phyloP scores from a whole-genome alignment of 1,140 invertebrate genomes.

The Dreissena rostriformis region DNA sequence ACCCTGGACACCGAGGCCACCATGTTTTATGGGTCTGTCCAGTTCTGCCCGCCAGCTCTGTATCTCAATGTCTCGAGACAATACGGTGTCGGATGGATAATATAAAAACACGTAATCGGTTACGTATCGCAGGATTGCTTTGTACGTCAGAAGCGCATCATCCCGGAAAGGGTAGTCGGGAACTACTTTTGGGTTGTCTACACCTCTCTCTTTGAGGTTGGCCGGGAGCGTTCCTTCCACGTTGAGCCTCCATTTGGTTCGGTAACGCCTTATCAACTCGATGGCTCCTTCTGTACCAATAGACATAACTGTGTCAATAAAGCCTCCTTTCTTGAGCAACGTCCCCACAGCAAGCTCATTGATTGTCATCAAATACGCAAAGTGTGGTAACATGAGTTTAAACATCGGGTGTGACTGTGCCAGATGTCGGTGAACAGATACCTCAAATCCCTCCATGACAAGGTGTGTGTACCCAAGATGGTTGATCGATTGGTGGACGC shows the following conservation, averaged over 20 bases:
- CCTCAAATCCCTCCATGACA: conserved; percentile 80
- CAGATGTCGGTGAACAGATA: conserved; percentile 79
- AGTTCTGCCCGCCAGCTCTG: background rate
- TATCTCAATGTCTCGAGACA: background rate
- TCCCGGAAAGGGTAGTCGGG: conserved; percentile 81
- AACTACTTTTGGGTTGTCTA: conserved; percentile 71
- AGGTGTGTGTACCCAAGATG: conserved; percentile 81
- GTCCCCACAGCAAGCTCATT: conserved; percentile 7
- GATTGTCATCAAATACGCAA: conserved; percentile 80
- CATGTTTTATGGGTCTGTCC: background rate
- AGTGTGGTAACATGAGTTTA: conserved; percentile 81
- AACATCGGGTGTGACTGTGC: conserved; percentile 81
- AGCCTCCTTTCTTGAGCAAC: background rate
- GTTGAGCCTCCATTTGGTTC: conserved; percentile 35
- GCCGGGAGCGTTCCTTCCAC: conserved; percentile 51
- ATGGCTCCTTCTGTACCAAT: background rate
- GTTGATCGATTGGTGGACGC: conserved; percentile 78
- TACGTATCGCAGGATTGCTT: conserved; percentile 78
- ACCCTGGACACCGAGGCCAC: conserved; percentile 24
- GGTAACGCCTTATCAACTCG: background rate
- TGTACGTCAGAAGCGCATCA: conserved; percentile 77
- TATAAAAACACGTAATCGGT: conserved; percentile 55
- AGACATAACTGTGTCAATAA: conserved; percentile 2
- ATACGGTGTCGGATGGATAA: conserved; percentile 19
- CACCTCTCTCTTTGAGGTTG: conserved; percentile 62